Conservation (phyloP, 2,797 vertebrate species). For the Pogoniulus pusillus region DNA sequence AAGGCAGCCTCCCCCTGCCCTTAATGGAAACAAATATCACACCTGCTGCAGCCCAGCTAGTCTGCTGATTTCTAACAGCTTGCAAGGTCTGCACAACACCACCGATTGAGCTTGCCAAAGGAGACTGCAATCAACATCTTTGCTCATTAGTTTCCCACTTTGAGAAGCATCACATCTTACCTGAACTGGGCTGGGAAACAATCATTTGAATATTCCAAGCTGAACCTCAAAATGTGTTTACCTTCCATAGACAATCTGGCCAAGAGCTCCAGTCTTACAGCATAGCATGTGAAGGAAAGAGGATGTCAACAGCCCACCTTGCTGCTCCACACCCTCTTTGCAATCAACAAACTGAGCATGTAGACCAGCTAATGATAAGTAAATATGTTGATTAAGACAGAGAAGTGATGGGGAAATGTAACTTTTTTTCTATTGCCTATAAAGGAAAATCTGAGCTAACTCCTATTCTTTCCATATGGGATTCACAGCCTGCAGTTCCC, state of each 20-base stretch:
- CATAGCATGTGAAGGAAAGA: not conserved
- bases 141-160: not conserved
- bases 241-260: not conserved
- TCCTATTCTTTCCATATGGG: not conserved
- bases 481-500: not conserved
- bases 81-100: not conserved
- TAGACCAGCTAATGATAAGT: not conserved
- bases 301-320: not conserved
- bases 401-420: fast-evolving
- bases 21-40: not conserved
- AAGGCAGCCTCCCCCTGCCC: not conserved
- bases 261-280: not conserved
- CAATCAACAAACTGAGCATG: not conserved
- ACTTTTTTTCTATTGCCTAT: not conserved
- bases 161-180: not conserved
- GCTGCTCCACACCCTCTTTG: not conserved
- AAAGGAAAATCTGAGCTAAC: not conserved
- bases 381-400: not conserved
- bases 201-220: not conserved
- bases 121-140: not conserved
- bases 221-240: not conserved
- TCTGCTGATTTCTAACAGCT: not conserved
- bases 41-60: not conserved
- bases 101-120: not conserved
- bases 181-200: not conserved